phyloP scores from a whole-genome alignment of 2,797 vertebrate species.

The Xenops minutus region DNA sequence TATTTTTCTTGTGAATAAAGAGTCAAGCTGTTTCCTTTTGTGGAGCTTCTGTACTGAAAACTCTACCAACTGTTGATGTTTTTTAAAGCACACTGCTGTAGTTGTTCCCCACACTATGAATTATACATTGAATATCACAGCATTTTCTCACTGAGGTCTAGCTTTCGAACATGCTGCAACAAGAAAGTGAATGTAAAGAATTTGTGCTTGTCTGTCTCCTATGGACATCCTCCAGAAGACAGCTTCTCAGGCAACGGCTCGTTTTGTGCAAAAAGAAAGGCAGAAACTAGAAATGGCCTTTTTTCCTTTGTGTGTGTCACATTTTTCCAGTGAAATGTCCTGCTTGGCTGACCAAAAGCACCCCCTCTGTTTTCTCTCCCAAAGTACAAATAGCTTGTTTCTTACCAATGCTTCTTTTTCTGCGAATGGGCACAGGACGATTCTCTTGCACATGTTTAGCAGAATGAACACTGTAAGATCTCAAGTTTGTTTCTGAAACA shows the following conservation, averaged over 20 bases:
- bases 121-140: slow-evolving; percentile 55
- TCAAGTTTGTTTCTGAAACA: slow-evolving; percentile 84
- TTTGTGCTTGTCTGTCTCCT: slow-evolving; percentile 74
- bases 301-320: background rate
- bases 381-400: background rate
- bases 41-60: slow-evolving; percentile 51
- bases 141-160: slow-evolving; percentile 63
- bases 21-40: slow-evolving; percentile 54
- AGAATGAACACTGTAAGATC: slow-evolving; percentile 81
- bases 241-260: slow-evolving; percentile 13
- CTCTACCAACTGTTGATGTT: slow-evolving; percentile 54
- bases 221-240: slow-evolving; percentile 58
- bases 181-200: slow-evolving; percentile 90
- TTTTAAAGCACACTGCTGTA: slow-evolving; percentile 51
- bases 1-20: slow-evolving; percentile 23
- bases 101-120: slow-evolving; percentile 35
- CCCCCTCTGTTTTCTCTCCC: slow-evolving; percentile 1
- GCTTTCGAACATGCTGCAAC: slow-evolving; percentile 80
- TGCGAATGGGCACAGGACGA: slow-evolving; percentile 85
- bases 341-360: slow-evolving; percentile 40
- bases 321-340: slow-evolving; percentile 35
- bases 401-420: slow-evolving; percentile 94
- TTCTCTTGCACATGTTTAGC: slow-evolving; percentile 85
- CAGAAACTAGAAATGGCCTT: slow-evolving; percentile 43
- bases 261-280: slow-evolving; percentile 1